phyloP scores from a whole-genome alignment of 2,888 invertebrate species.

The Autographa pulchrina region DNA sequence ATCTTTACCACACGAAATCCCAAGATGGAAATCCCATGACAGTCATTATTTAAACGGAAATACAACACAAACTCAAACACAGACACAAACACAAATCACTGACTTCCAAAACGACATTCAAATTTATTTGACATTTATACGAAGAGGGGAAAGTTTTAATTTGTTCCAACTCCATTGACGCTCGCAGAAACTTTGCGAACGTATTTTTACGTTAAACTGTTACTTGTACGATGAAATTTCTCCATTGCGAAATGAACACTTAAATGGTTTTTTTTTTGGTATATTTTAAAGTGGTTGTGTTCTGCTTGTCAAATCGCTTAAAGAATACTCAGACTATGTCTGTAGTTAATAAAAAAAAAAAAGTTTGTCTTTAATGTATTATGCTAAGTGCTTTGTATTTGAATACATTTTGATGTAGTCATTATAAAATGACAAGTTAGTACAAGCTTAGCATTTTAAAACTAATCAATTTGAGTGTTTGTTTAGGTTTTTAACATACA shows the following conservation, averaged over 20 bases:
- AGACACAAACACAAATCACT: slow-evolving; percentile 58
- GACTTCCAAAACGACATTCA: slow-evolving; percentile 55
- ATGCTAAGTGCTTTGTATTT: background rate
- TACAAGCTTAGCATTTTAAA: too few relatives aligned
- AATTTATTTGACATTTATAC: slow-evolving; percentile 65
- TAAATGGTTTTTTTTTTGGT: slow-evolving; percentile 43
- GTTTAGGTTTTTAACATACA: too few relatives aligned
- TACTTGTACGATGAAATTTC: slow-evolving; percentile 36
- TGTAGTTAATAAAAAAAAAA: slow-evolving; percentile 15
- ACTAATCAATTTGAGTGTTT: too few relatives aligned
- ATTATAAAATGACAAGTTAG: too few relatives aligned
- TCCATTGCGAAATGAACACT: slow-evolving; percentile 42
- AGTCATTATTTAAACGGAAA: slow-evolving; percentile 17
- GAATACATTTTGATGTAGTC: background rate
- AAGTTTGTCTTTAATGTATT: background rate
- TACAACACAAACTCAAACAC: slow-evolving; percentile 47
- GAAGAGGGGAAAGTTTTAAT: slow-evolving; percentile 61
- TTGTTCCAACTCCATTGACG: slow-evolving; percentile 61
- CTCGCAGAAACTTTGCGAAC: slow-evolving; percentile 49
- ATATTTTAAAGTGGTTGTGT: slow-evolving; percentile 37
- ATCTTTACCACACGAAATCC: background rate
- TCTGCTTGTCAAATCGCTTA: slow-evolving; percentile 20
- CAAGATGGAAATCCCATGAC: background rate
- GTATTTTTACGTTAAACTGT: slow-evolving; percentile 60
- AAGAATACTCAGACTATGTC: slow-evolving; percentile 17